Percentiles rank a stretch among this genome's conserved stretches.
Evolutionary conservation across 2,113 vertebrate species (phyloP).

Genomic region (Nothoprocta perdicaria): DNA sequence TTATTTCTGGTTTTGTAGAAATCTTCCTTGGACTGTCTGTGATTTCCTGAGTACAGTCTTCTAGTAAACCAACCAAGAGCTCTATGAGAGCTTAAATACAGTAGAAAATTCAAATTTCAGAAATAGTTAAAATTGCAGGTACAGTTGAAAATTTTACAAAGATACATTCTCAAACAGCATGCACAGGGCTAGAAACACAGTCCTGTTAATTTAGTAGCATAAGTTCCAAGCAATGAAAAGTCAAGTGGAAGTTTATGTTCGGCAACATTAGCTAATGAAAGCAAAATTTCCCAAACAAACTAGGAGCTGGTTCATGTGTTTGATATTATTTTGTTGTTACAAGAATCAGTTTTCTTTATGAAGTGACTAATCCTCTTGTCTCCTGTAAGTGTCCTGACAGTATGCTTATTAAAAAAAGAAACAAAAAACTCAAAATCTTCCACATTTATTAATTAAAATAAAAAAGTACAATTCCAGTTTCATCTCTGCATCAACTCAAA

Average conservation of each 20-base stretch:
- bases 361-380: neutral
- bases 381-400: neutral
- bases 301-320: neutral
- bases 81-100: neutral
- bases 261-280: neutral
- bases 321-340: neutral
- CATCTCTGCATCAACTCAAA: neutral
- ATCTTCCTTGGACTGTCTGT: neutral
- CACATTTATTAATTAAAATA: neutral
- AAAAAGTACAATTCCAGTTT: neutral
- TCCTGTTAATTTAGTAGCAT: neutral
- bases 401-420: neutral
- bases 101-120: neutral
- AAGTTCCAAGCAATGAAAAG: neutral
- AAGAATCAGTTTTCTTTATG: neutral
- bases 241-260: neutral
- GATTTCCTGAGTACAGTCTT: neutral
- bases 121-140: neutral
- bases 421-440: rapidly evolving
- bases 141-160: neutral
- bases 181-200: neutral
- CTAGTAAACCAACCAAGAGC: neutral
- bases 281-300: neutral
- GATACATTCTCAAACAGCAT: neutral
- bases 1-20: neutral